These are phyloP conservation scores for Torymus texanus DNA, from an alignment of 2,888 invertebrate genomes.

Conservation along the genomic window DNA sequence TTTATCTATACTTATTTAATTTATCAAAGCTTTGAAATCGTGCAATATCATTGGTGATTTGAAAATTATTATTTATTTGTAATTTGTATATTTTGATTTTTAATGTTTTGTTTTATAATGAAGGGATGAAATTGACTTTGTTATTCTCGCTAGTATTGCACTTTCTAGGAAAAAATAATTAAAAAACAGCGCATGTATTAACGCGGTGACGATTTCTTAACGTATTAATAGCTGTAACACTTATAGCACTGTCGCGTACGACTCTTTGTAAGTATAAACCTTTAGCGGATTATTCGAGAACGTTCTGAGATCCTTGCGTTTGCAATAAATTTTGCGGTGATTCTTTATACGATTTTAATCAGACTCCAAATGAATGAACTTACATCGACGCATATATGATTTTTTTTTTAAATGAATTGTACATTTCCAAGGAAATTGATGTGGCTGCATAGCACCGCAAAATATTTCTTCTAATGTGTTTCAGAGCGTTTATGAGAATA, in stretches of 20 bases:
- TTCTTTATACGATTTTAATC: constrained; percentile 11
- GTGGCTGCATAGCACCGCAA: background rate
- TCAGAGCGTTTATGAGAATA: constrained; percentile 4
- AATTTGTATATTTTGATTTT: too few relatives aligned
- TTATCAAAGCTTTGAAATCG: background rate
- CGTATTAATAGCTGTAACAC: constrained; percentile 50
- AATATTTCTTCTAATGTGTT: constrained; percentile 21
- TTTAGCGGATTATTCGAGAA: constrained; percentile 36
- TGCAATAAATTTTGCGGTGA: constrained; percentile 22
- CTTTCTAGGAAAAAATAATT: constrained; percentile 16
- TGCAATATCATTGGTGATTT: background rate
- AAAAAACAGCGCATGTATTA: constrained; percentile 34
- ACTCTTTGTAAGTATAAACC: constrained; percentile 45
- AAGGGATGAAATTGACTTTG: constrained; percentile 25
- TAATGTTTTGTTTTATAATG: too few relatives aligned
- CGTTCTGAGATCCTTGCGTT: constrained; percentile 24
- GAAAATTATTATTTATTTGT: too few relatives aligned
- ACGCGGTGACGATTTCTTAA: constrained; percentile 43
- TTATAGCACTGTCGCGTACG: constrained; percentile 43
- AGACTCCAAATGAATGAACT: constrained; percentile 2
- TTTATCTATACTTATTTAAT: background rate
- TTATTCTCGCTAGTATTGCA: constrained; percentile 8
- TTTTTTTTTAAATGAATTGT: constrained; percentile 11
- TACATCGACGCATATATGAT: background rate
- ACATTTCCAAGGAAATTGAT: constrained; percentile 7